Base-by-base conservation (phyloP, 2,797 vertebrate species). In the Sebastes wilsoni region DNA sequence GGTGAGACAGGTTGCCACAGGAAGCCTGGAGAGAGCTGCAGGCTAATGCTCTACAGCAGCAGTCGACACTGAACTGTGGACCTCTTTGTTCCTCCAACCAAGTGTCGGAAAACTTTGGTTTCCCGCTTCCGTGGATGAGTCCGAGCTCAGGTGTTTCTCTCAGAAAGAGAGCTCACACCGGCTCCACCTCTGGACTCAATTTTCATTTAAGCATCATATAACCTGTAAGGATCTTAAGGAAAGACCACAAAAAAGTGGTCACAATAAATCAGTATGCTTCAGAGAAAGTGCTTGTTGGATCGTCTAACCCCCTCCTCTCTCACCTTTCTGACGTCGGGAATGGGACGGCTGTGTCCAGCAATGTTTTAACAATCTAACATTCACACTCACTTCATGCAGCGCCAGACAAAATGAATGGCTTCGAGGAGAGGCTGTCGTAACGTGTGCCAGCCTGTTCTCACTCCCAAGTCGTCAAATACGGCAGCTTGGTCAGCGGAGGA, bases 11-110 rank as follows among this genome's bases (percentile, higher is more conserved):
- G 87, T 86, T 87, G 79, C 81, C 72, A 82, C 61, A 64, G 81
- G 74, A 80, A 82, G 83, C 92, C 83, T 72, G 72, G 84, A 80
- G 89, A 85, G 81, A 81, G 87, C 90, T 91, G 83, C 87, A 75
- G 92, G 91, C 81, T 79, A 79, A 85, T 77, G 66, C 85, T 86
- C 56, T 65, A 77, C 84, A 83, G 79, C 88, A 75, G 62, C 86
- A 76, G 71, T 27, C 59, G 49, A 72, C 76, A 60, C 70, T 70
- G 59, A 79, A 52, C 73, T 75, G 28, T 74, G 79, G 80, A 72
- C 71, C 56, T 56, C 68, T 83, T 80, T 76, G 55, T 69, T 85
- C 78, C 77, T 84, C 76, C 64, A 12, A 55, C 32, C 32, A 58
- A 61, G 52, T 65, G 54, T 72, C 9, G 42, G 77, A 69, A 79